These are phyloP conservation scores for Orius laevigatus DNA, from an alignment of 1,140 invertebrate genomes.

Conservation along the genomic window DNA sequence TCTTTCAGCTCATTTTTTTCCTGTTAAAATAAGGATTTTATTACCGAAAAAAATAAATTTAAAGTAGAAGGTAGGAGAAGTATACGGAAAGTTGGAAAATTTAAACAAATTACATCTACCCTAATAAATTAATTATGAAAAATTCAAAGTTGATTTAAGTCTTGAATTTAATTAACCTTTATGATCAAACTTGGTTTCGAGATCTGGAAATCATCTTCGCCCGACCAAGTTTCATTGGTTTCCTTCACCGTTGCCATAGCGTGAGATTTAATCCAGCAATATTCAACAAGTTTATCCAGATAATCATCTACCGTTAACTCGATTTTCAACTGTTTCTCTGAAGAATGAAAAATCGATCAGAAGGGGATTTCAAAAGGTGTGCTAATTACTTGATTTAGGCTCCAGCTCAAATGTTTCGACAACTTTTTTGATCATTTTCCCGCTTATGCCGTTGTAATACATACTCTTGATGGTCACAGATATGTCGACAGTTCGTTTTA, in stretches of 20 bases:
- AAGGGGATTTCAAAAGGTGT: background rate
- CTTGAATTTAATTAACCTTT: constrained; percentile 24
- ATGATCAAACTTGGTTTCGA: constrained; percentile 40
- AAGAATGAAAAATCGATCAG: background rate
- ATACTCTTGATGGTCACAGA: constrained; percentile 41
- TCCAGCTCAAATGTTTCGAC: constrained; percentile 33
- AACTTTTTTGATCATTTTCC: constrained; percentile 40
- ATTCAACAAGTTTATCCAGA: constrained; percentile 46
- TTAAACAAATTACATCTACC: background rate
- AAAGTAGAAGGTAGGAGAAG: background rate
- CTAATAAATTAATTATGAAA: background rate
- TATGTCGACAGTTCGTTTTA: constrained; percentile 40
- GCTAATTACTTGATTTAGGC: constrained; percentile 20
- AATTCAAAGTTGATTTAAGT: constrained; percentile 12
- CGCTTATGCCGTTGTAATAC: constrained; percentile 51
- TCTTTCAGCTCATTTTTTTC: background rate
- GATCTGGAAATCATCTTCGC: constrained; percentile 49
- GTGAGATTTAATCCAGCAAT: constrained; percentile 47
- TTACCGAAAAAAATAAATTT: background rate
- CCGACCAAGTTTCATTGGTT: constrained; percentile 48
- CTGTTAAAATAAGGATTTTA: background rate
- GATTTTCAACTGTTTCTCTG: constrained; percentile 3
- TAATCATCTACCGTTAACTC: constrained; percentile 31
- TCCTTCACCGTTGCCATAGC: constrained; percentile 47
- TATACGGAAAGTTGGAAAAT: background rate